Conservation (phyloP, 2,113 vertebrate species). For the Carassius auratus region DNA sequence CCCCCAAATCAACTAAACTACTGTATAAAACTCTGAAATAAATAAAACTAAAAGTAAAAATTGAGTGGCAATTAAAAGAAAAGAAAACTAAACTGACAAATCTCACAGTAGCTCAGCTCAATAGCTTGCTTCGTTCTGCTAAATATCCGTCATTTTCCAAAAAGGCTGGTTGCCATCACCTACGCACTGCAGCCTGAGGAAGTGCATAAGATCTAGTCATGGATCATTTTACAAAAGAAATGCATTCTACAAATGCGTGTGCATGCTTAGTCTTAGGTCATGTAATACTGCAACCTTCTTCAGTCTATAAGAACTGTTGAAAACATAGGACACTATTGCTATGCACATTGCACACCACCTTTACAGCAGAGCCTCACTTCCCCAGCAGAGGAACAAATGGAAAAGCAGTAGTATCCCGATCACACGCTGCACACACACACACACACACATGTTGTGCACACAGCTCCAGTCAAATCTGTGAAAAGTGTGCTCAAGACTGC, state of each 20-base stretch:
- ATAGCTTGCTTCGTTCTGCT: neutral
- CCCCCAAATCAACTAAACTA: neutral
- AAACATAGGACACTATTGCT: neutral
- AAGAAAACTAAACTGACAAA: neutral
- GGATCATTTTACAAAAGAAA: slow-evolving; percentile 37
- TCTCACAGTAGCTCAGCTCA: neutral
- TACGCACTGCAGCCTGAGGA: slow-evolving; percentile 11
- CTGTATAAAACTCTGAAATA: neutral
- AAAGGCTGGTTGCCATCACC: slow-evolving; percentile 14
- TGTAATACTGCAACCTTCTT: neutral
- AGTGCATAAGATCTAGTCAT: slow-evolving; percentile 36
- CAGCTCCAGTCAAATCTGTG: slow-evolving; percentile 72
- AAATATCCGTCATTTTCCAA: neutral
- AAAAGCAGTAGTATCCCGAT: slow-evolving; percentile 32
- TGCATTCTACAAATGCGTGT: neutral
- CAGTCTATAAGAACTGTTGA: neutral
- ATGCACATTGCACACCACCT: neutral
- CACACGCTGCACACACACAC: slow-evolving; percentile 13
- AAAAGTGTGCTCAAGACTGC: slow-evolving; percentile 74
- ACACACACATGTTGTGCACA: slow-evolving; percentile 24
- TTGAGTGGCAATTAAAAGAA: too few relatives aligned
- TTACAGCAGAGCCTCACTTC: neutral
- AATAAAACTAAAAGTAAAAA: neutral
- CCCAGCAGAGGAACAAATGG: slow-evolving; percentile 1
- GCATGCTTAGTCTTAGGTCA: neutral